Conservation (phyloP, 2,888 invertebrate genomes). For the Entomobrya proxima region DNA sequence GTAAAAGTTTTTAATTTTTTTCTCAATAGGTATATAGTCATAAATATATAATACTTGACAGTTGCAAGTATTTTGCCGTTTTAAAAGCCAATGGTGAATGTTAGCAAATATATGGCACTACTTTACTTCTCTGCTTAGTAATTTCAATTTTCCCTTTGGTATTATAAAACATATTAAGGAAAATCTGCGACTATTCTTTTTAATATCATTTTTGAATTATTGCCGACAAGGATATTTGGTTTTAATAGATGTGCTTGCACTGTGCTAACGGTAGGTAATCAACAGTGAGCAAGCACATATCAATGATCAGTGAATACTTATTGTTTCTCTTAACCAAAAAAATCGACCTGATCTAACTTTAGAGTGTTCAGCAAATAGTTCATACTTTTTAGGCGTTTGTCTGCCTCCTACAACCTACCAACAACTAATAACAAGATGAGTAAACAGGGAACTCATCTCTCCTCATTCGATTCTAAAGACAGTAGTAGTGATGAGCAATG, state of each 20-base stretch:
- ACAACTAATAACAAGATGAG: too few relatives aligned
- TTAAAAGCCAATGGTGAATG: background rate
- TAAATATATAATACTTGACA: constrained; percentile 12
- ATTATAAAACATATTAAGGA: constrained; percentile 13
- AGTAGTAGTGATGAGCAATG: background rate
- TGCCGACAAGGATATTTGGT: background rate
- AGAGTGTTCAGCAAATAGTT: background rate
- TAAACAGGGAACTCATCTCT: background rate
- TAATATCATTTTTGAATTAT: constrained; percentile 17
- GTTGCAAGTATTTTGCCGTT: background rate
- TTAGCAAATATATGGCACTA: background rate
- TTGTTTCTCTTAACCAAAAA: background rate
- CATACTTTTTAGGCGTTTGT: background rate
- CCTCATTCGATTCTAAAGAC: background rate
- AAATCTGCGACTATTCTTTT: background rate
- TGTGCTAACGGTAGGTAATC: background rate
- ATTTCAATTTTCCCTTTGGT: too few relatives aligned
- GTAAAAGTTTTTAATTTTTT: constrained; percentile 19
- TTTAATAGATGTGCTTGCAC: background rate
- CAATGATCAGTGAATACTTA: background rate
- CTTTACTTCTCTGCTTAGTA: background rate
- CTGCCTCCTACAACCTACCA: too few relatives aligned
- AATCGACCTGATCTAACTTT: background rate
- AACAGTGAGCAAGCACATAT: background rate
- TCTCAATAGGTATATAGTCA: constrained; percentile 21